These are phyloP conservation scores for Drosophila greeni DNA, from an alignment of 2,888 invertebrate genomes.

Conservation along the genomic window DNA sequence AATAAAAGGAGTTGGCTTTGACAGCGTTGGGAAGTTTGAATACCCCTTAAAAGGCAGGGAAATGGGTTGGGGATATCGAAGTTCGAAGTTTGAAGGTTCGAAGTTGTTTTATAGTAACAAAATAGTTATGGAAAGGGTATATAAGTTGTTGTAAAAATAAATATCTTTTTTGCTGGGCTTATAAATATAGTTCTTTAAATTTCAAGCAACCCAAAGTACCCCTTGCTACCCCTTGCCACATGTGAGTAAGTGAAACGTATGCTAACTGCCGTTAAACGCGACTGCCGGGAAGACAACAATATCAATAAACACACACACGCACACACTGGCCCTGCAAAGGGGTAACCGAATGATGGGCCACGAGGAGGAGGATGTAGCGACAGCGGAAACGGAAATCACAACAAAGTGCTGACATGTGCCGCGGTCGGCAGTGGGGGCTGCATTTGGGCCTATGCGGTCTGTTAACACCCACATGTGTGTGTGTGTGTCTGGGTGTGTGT, in stretches of 20 bases:
- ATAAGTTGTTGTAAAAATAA: neutral
- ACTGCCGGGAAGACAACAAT: constrained; percentile 56
- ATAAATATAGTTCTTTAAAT: neutral
- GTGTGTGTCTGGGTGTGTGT: constrained; percentile 16
- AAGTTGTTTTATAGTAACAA: neutral
- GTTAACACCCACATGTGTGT: constrained; percentile 13
- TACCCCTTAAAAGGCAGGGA: constrained; percentile 5
- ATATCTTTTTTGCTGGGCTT: neutral
- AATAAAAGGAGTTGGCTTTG: constrained; percentile 12
- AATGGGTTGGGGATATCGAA: too few relatives aligned
- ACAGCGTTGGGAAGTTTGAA: neutral
- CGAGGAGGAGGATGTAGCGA: constrained; percentile 13
- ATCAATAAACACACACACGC: constrained; percentile 57
- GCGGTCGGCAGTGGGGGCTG: constrained; percentile 44
- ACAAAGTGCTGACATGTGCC: constrained; percentile 77
- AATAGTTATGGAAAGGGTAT: too few relatives aligned
- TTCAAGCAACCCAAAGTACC: neutral
- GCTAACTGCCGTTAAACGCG: constrained; percentile 63
- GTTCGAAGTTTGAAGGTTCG: neutral
- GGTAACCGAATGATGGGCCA: constrained; percentile 20
- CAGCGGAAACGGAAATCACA: constrained; percentile 76
- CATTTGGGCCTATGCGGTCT: constrained; percentile 37
- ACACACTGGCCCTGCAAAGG: constrained; percentile 9
- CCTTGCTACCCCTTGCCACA: constrained; percentile 1
- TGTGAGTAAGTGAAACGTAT: constrained; percentile 52